These are phyloP conservation scores for Caenorhabditis macrosperma DNA, from an alignment of 2,888 invertebrate genomes.

Conservation along the genomic window DNA sequence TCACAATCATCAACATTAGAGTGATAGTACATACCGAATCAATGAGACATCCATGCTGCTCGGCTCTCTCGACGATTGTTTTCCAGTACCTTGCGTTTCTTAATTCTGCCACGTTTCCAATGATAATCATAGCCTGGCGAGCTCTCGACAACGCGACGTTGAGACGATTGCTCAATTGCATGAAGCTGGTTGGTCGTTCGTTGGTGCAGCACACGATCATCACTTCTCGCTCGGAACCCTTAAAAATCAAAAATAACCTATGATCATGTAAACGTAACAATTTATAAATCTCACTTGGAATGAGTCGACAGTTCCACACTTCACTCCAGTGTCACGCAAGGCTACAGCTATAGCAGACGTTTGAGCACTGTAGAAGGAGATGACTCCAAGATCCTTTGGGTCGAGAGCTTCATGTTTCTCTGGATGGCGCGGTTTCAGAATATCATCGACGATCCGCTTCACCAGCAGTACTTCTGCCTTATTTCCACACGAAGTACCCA, in stretches of 20 bases:
- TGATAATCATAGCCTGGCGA: conserved; percentile 10
- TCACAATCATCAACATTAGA: background rate
- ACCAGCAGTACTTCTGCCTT: background rate
- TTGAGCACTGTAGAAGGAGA: conserved; percentile 23
- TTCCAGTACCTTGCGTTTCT: conserved; percentile 12
- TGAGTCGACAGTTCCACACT: conserved; percentile 23
- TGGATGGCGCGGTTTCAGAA: no score
- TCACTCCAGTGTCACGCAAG: no score
- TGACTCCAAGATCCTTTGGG: conserved; percentile 4
- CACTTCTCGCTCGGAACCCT: conserved; percentile 18
- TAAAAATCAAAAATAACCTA: background rate
- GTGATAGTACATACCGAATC: conserved; percentile 3
- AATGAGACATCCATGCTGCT: conserved; percentile 2
- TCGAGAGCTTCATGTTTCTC: background rate
- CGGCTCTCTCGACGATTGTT: background rate
- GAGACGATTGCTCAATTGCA: conserved; percentile 17
- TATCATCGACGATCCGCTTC: background rate
- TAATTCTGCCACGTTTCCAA: conserved; percentile 14
- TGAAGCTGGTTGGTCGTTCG: conserved; percentile 2
- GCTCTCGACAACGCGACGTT: conserved; percentile 33
- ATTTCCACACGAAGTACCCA: conserved; percentile 22
- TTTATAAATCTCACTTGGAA: background rate
- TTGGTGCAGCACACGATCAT: conserved; percentile 16
- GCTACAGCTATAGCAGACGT: conserved; percentile 4
- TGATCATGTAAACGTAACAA: no score